These are phyloP conservation scores for Zaprionus lineosus DNA, from an alignment of 2,888 invertebrate genomes.

Conservation along the genomic window DNA sequence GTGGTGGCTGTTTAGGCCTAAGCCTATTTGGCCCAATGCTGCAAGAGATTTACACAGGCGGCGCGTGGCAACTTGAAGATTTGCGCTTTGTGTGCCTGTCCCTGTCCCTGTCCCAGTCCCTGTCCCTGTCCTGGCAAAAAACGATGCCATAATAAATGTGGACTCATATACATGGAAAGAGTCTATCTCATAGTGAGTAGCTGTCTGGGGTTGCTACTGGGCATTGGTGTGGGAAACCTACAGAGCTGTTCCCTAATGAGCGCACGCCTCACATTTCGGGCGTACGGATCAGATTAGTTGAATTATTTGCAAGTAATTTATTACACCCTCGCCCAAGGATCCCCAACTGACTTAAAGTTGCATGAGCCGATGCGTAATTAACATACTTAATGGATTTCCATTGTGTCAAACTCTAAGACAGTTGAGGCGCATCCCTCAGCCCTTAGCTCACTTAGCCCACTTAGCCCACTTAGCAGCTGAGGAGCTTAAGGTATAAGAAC, in stretches of 20 bases:
- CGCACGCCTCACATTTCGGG: slow-evolving; percentile 67
- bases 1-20: slow-evolving; percentile 25
- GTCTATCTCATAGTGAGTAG: slow-evolving; percentile 13
- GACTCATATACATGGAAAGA: slow-evolving; percentile 54
- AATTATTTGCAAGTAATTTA: slow-evolving; percentile 79
- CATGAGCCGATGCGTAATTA: slow-evolving; percentile 63
- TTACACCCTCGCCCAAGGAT: slow-evolving; percentile 64
- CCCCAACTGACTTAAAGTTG: slow-evolving; percentile 41
- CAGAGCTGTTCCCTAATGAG: slow-evolving; percentile 60
- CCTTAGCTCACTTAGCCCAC: too few relatives aligned
- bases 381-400: slow-evolving; percentile 72
- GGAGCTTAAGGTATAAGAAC: too few relatives aligned
- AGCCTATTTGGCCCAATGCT: slow-evolving; percentile 50
- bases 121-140: slow-evolving; percentile 36
- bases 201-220: neutral
- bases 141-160: slow-evolving; percentile 72
- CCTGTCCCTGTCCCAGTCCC: too few relatives aligned
- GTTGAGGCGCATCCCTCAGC: neutral
- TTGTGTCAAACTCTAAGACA: slow-evolving; percentile 40
- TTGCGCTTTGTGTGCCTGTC: slow-evolving; percentile 31
- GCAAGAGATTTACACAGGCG: slow-evolving; percentile 64
- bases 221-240: slow-evolving; percentile 1
- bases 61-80: slow-evolving; percentile 70
- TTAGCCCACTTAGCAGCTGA: too few relatives aligned
- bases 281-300: slow-evolving; percentile 67